phyloP scores from a whole-genome alignment of 2,113 vertebrate species.

The Cariama cristata region DNA sequence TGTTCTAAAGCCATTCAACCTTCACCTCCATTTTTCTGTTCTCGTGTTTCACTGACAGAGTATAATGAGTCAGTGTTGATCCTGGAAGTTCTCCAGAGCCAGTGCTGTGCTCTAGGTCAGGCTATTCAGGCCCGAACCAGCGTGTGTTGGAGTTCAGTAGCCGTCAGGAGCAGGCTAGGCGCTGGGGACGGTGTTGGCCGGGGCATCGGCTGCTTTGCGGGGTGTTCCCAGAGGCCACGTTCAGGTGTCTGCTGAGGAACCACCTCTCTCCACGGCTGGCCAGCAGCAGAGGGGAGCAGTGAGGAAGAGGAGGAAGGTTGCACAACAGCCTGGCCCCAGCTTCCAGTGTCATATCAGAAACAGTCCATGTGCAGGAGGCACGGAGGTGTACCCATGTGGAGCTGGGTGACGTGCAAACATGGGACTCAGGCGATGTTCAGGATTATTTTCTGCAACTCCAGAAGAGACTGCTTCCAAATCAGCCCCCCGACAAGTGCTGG shows the following conservation, averaged over 20 bases:
- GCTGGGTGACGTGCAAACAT: neutral
- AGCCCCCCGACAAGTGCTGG: neutral
- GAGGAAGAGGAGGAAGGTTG: neutral
- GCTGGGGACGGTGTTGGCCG: neutral
- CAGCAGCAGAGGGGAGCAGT: neutral
- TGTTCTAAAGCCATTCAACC: neutral
- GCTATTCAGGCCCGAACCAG: neutral
- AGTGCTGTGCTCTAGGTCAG: neutral
- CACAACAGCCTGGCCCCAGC: neutral
- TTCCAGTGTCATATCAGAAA: neutral
- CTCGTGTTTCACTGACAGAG: neutral
- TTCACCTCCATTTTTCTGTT: neutral
- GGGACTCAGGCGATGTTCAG: neutral
- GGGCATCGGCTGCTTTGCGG: neutral
- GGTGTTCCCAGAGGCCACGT: neutral
- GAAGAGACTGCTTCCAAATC: neutral
- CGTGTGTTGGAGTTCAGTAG: neutral
- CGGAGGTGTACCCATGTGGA: accelerated
- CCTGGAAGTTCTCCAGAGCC: neutral
- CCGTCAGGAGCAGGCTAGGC: accelerated
- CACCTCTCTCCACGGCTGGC: neutral
- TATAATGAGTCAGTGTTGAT: neutral
- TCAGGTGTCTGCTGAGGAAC: neutral
- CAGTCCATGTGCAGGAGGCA: accelerated
- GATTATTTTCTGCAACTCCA: neutral